Percentiles rank a stretch among this genome's conserved stretches.
These are phyloP conservation scores for Caloenas nicobarica DNA, from an alignment of 2,113 vertebrate genomes.

Conservation along the genomic window DNA sequence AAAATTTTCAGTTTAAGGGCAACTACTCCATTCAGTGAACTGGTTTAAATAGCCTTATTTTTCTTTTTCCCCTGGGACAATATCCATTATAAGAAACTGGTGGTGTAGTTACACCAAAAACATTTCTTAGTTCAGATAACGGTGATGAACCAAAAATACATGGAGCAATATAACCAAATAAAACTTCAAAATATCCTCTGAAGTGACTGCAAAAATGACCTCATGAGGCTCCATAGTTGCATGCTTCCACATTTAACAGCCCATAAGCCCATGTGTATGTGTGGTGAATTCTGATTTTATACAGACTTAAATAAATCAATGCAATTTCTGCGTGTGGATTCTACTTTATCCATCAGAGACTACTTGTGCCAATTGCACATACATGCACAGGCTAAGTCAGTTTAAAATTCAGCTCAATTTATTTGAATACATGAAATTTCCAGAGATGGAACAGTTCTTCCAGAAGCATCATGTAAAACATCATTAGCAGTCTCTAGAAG, in stretches of 20 bases:
- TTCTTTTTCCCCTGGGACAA: background rate
- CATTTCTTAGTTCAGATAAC: background rate
- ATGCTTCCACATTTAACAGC: background rate
- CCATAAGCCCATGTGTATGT: background rate
- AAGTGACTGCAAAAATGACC: background rate
- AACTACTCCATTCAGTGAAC: background rate
- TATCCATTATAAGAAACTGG: background rate
- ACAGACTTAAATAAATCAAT: background rate
- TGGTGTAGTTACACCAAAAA: background rate
- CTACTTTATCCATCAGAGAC: background rate
- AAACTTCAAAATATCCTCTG: background rate
- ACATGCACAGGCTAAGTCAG: background rate
- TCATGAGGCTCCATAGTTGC: background rate
- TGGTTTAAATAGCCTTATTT: background rate
- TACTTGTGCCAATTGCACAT: background rate
- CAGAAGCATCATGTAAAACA: background rate
- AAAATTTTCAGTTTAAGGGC: background rate
- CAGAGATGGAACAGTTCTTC: background rate
- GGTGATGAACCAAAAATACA: background rate
- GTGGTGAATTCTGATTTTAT: background rate
- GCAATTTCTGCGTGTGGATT: background rate
- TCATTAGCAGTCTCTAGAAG: background rate
- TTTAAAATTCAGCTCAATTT: background rate
- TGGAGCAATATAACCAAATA: background rate
- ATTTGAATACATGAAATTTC: background rate